These are phyloP conservation scores for Danio kyathit DNA, from an alignment of 2,797 vertebrate species.

Conservation along the genomic window DNA sequence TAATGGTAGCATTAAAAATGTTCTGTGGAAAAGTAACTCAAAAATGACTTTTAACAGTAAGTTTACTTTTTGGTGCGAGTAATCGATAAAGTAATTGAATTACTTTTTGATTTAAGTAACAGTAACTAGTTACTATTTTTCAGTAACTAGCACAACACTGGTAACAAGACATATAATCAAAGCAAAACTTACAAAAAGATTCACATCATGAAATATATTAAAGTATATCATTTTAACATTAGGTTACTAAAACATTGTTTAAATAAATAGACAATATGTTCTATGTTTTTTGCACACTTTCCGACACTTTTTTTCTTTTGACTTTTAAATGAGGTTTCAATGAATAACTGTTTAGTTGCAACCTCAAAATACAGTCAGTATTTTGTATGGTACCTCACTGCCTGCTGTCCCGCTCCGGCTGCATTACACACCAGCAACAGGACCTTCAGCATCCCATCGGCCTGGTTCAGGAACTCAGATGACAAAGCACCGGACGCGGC, in stretches of 20 bases:
- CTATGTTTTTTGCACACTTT: not conserved
- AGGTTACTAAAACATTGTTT: not conserved
- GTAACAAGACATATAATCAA: no score
- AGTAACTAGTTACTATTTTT: no score
- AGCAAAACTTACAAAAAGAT: no score
- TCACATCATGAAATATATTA: no score
- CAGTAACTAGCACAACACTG: no score
- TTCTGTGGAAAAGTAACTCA: no score
- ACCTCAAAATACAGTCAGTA: not conserved
- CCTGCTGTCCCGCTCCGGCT: conserved; percentile 81
- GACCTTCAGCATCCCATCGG: conserved; percentile 74
- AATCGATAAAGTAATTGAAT: no score
- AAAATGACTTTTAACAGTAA: no score
- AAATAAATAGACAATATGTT: not conserved
- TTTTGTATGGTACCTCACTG: conserved; percentile 79
- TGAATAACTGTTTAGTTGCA: not conserved
- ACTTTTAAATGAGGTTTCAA: conserved; percentile 3
- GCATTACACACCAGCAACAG: conserved; percentile 90
- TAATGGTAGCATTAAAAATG: no score
- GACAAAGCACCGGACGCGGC: conserved; percentile 78
- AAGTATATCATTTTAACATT: no score
- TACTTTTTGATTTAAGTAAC: no score
- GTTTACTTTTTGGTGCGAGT: no score
- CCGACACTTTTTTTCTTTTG: not conserved
- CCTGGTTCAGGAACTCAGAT: conserved; percentile 83